Evolutionary conservation across 2,797 vertebrate species (phyloP), one percentile per base, ranked within the genome.

Genomic region (Cyclura pinguis): DNA sequence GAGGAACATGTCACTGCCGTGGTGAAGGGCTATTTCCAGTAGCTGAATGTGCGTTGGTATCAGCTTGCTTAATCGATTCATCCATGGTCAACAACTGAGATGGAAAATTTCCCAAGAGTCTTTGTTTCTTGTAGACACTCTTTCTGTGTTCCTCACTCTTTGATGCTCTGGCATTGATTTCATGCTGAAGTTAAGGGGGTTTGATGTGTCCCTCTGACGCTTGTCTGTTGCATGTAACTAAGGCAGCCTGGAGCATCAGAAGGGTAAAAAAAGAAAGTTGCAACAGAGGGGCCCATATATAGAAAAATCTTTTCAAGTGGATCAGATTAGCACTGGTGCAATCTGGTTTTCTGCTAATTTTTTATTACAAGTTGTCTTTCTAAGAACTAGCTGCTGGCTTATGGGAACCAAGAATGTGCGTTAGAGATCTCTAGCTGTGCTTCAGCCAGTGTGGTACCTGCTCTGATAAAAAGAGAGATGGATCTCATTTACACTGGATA

Each of bases 11-110:
- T 85, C 12, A 20, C 52, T 35, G 74, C 64, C 86, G 10, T 4
- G 87, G 2, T 80, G 64, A 91, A 20, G 35, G 64, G 50, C 32
- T 81, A 32, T 77, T 35, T 77, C 29, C 7, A 69, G 0, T 64
- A 0, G 32, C 82, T 88, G 90, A 90, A 20, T 91, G 86, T 88
- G 29, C 27, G 4, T 76, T 89, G 89, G 42, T 47, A 42, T 74
- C 67, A 64, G 84, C 88, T 95, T 92, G 52, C 89, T 91, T 88
- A 91, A 94, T 93, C 57, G 85, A 81, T 93, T 95, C 91, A 87
- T n/a, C 87, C 50, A 16, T 38, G 72, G 50, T 91, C 91, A 87
- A 73, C 90, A 94, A 94, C 86, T 69, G 92, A 91, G 64, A 85
- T 32, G 77, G 92, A 73, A 50, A 1, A 73, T 93, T 94, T 84